phyloP scores from a whole-genome alignment of 2,113 vertebrate species.

The Xenus cinereus region DNA sequence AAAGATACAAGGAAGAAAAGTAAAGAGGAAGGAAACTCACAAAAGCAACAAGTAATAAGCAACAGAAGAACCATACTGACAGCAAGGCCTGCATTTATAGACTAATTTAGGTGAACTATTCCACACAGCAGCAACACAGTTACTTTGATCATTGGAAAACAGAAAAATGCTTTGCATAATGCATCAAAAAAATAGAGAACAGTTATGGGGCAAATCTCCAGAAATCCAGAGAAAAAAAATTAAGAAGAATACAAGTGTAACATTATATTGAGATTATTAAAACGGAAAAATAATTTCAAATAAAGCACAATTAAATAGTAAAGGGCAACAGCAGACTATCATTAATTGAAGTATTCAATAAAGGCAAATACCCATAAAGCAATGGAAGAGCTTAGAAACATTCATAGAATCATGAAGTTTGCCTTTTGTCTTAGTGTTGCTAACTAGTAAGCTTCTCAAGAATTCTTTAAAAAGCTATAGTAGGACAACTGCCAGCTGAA shows the following conservation, averaged over 20 bases:
- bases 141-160: background rate
- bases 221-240: background rate
- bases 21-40: background rate
- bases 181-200: background rate
- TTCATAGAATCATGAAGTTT: background rate
- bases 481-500: background rate
- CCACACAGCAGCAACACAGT: background rate
- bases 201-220: background rate
- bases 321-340: background rate
- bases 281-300: background rate
- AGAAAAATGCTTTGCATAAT: background rate
- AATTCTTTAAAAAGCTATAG: background rate
- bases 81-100: background rate
- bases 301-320: background rate
- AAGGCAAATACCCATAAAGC: background rate
- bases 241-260: background rate
- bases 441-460: background rate
- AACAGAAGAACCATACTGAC: background rate
- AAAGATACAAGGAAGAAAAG: background rate
- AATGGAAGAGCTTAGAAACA: background rate
- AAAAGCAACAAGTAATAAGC: background rate
- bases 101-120: background rate
- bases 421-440: background rate
- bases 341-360: background rate
- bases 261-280: background rate